Percentiles rank a stretch among this genome's conserved stretches.
Evolutionary conservation across 2,113 vertebrate species (phyloP).

Genomic region (Blennius ocellaris): DNA sequence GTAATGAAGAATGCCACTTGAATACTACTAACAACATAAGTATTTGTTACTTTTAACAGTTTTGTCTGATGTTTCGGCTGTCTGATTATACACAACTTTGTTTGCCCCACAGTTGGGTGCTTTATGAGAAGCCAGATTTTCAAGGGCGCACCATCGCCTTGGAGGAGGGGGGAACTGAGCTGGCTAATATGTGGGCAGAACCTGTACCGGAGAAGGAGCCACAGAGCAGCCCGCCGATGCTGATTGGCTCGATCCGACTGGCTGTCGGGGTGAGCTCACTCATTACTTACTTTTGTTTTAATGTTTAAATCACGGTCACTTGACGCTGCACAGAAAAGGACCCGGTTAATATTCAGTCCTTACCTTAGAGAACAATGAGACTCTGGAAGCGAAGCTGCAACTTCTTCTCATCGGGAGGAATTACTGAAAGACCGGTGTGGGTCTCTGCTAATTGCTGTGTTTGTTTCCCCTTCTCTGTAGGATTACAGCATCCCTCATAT

Average conservation of each 20-base stretch:
- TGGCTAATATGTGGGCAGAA: conserved; percentile 87
- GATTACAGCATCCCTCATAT: conserved; percentile 92
- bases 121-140: conserved; percentile 93
- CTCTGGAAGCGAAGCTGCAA: neutral
- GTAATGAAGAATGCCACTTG: too few species aligned
- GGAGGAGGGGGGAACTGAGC: conserved; percentile 89
- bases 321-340: neutral
- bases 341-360: conserved; percentile 23
- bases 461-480: conserved; percentile 73
- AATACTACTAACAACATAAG: too few species aligned
- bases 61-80: neutral
- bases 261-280: conserved; percentile 87
- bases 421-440: conserved; percentile 1
- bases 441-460: conserved; percentile 14
- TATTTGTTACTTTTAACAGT: too few species aligned
- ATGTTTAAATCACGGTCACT: neutral
- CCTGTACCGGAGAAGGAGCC: conserved; percentile 47
- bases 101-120: conserved; percentile 87
- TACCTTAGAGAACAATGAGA: neutral
- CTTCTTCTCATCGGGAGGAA: neutral
- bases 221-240: conserved; percentile 66
- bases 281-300: neutral
- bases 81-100: neutral
- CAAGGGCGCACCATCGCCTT: conserved; percentile 88
- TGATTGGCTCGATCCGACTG: conserved; percentile 91